Conservation (phyloP, 2,797 vertebrate species). For the Neopelma chrysocephalum region DNA sequence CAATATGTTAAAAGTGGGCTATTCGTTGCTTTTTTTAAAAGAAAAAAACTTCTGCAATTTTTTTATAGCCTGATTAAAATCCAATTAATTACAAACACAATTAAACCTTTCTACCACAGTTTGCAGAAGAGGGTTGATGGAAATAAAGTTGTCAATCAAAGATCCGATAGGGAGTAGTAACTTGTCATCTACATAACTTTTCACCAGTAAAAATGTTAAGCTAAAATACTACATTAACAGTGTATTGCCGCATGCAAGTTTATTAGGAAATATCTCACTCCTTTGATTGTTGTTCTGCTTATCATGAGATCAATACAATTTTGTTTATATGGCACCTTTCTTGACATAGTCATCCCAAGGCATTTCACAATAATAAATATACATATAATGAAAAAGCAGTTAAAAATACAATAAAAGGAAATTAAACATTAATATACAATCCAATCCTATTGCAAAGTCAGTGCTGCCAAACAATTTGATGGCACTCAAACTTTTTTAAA, state of each 20-base stretch:
- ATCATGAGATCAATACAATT: conserved; percentile 53
- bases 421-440: conserved; percentile 43
- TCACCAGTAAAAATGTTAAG: conserved; percentile 30
- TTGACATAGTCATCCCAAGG: conserved; percentile 36
- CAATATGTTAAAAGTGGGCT: conserved; percentile 5
- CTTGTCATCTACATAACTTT: conserved; percentile 23
- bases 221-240: background rate
- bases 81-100: conserved; percentile 69
- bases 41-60: background rate
- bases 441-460: background rate
- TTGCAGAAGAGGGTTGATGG: background rate
- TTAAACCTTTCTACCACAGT: conserved; percentile 45
- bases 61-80: conserved; percentile 65
- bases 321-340: conserved; percentile 39
- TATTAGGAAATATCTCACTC: conserved; percentile 61
- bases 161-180: conserved; percentile 6
- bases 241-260: conserved; percentile 7
- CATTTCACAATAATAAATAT: conserved; percentile 39
- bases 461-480: conserved; percentile 1
- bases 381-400: conserved; percentile 52
- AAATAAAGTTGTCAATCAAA: conserved; percentile 45
- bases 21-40: background rate
- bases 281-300: conserved; percentile 38
- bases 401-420: conserved; percentile 51
- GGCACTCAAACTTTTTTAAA: background rate